Evolutionary conservation across 2,113 vertebrate genomes (phyloP).

Genomic region (Fulmarus glacialis): DNA sequence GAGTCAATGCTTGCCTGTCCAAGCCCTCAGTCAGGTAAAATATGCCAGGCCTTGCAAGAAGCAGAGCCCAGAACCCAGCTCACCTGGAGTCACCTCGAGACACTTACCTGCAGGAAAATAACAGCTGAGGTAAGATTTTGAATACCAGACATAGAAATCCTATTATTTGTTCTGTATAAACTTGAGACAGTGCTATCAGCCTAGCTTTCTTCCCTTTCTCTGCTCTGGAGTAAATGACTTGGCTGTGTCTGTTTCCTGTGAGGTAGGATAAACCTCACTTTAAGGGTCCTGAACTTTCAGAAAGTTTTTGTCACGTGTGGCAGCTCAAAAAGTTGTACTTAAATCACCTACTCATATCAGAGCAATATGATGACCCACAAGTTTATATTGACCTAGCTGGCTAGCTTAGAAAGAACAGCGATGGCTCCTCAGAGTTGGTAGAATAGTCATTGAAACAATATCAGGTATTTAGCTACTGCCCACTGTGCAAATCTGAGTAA

Average conservation of each 20-base stretch:
- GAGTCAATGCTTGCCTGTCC: background rate
- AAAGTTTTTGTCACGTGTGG: background rate
- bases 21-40: background rate
- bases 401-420: rapidly evolving
- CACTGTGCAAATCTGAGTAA: background rate
- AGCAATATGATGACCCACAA: background rate
- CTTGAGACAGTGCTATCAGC: background rate
- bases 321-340: background rate
- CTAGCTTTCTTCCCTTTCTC: background rate
- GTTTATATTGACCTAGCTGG: background rate
- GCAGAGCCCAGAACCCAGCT: background rate
- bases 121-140: background rate
- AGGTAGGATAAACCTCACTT: background rate
- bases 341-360: background rate
- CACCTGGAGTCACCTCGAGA: background rate
- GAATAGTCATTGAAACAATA: background rate
- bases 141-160: background rate
- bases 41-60: background rate
- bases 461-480: background rate
- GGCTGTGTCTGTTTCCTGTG: background rate
- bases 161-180: background rate
- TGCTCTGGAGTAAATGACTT: background rate
- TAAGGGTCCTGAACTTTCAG: background rate
- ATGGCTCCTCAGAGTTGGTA: background rate
- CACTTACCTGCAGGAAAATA: background rate